Base-by-base conservation (phyloP, 2,113 vertebrate genomes). In the Solea senegalensis region DNA sequence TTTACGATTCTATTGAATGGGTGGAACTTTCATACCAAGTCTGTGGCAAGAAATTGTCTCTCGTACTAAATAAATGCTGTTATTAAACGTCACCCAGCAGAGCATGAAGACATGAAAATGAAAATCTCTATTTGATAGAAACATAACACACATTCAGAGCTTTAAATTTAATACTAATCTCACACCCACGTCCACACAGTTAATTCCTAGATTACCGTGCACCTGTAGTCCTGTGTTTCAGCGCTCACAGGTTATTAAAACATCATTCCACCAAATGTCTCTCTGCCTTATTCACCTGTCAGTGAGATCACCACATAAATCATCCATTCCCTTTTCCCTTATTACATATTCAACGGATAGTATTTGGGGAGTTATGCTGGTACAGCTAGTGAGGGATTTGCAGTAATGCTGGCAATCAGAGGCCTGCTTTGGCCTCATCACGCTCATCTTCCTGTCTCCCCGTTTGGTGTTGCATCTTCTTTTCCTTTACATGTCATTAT, bases 51-150 rank as follows among this genome's bases (percentile, higher is more conserved):
- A 68, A 64, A 74, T 60, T 69, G 78, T 75, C 61, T 80, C 74
- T 80, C 80, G 81, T 54, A 34, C 69, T 65, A 52, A 72, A 78
- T 69, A 76, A 66, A 76, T 74, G 46, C 67, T 0, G 8, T 62
- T 84, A 68, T 79, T 61, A 76, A 74, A 74, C 69, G 52, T 62
- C 72, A 55, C 65, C 61, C 46, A 7, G 62, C 69, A 80, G 74
- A 70, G 63, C 68, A n/a, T 7, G 52, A 13, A 51, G 45, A 53
- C 65, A 71, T 57, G 41, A 34, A 34, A 81, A 53, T 15, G 60
- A 43, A 78, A 83, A 88, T 80, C 55, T 85, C 53, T 34, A 66
- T 82, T 70, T 69, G 57, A 79, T 78, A 58, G 53, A 82, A 81
- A 74, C 41, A 39, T 51, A 69, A 62, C 62, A 74, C 51, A 80